A percentile compares a stretch with the other conserved stretches of the same genome.
Conservation (phyloP, 1,140 invertebrate genomes). For the Leguminivora glycinivorella region DNA sequence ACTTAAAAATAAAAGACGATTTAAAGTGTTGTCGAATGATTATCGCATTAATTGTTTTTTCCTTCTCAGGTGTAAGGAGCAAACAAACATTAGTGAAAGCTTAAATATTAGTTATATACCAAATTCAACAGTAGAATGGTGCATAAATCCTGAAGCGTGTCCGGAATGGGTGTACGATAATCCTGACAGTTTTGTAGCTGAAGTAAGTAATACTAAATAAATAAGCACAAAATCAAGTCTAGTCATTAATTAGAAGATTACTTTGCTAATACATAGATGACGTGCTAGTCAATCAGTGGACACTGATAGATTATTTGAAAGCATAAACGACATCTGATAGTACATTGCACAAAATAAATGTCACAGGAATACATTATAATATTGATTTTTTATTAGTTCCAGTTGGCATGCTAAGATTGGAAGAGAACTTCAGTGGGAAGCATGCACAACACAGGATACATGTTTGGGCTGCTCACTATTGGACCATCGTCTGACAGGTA, state of each 20-base stretch:
- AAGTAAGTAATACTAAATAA: not conserved
- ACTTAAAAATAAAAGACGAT: no score
- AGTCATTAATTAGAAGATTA: no score
- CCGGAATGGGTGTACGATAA: conserved; percentile 15
- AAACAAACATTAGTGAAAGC: not conserved
- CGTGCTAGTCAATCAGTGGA: no score
- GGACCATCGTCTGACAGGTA: conserved; percentile 18
- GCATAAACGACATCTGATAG: no score
- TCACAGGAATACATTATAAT: not conserved
- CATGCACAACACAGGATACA: conserved; percentile 1
- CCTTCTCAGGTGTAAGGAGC: not conserved
- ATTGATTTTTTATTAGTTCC: not conserved
- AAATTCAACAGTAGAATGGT: not conserved
- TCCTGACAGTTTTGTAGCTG: conserved; percentile 10
- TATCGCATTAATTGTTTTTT: no score
- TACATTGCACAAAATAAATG: not conserved
- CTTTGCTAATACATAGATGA: no score
- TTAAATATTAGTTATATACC: not conserved
- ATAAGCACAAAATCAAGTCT: not conserved
- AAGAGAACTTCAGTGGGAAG: conserved; percentile 22
- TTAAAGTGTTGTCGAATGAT: no score
- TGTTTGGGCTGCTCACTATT: conserved; percentile 10
- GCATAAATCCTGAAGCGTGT: conserved; percentile 11
- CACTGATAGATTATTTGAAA: no score
- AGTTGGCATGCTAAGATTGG: conserved; percentile 21